A percentile compares a stretch with the other conserved stretches of the same genome.
Conservation (phyloP, 2,888 invertebrate species). For the Eupithecia abbreviata region DNA sequence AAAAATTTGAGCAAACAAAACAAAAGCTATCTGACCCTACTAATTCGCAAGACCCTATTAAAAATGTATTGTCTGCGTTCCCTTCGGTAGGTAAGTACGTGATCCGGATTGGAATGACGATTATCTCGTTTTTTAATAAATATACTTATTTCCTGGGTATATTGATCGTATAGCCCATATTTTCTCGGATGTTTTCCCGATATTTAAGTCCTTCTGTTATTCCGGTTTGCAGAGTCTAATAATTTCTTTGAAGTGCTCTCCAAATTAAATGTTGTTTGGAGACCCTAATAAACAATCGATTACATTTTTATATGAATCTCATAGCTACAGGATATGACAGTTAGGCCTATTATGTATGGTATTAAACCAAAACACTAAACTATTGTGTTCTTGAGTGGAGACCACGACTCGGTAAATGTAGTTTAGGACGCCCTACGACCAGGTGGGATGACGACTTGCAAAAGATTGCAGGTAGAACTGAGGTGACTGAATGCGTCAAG, state of each 20-base stretch:
- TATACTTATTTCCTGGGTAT: conserved; percentile 28
- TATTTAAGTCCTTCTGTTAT: conserved; percentile 15
- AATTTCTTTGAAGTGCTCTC: conserved; percentile 23
- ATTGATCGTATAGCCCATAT: conserved; percentile 12
- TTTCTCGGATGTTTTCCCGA: conserved; percentile 6
- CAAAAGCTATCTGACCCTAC: conserved; percentile 35
- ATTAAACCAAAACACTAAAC: background rate
- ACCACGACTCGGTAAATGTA: too few relatives aligned
- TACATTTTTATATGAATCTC: background rate
- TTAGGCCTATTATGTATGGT: too few relatives aligned
- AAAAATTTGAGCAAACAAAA: conserved; percentile 36
- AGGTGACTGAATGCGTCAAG: too few relatives aligned
- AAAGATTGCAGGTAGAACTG: too few relatives aligned
- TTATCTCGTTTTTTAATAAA: conserved; percentile 21
- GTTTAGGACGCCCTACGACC: too few relatives aligned
- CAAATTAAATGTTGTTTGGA: conserved; percentile 12
- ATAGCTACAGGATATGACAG: background rate
- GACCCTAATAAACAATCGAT: background rate
- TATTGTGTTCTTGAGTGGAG: too few relatives aligned
- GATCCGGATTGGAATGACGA: conserved; percentile 43
- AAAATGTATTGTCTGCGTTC: conserved; percentile 43
- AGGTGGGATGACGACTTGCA: too few relatives aligned
- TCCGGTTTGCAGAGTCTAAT: conserved; percentile 11
- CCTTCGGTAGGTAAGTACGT: conserved; percentile 40
- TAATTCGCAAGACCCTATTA: conserved; percentile 46